Evolutionary conservation across 2,113 vertebrate species (phyloP).

Genomic region (Myrmecobius fasciatus): DNA sequence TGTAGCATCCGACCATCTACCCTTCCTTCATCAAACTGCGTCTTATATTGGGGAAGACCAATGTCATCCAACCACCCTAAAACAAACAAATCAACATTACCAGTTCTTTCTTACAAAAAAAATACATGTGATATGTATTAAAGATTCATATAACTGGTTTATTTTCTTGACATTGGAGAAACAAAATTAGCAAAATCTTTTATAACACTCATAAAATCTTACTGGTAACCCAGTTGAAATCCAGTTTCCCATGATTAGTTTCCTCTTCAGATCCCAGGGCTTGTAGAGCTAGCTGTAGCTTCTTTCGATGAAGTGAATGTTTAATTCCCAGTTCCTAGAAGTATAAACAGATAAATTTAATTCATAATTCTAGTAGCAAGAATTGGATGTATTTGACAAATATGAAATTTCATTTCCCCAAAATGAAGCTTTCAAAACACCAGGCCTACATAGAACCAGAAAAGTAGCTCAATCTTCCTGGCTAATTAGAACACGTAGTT

Average conservation of each 20-base stretch:
- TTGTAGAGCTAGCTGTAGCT: conserved; percentile 96
- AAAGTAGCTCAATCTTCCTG: not conserved
- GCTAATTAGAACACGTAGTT: not conserved
- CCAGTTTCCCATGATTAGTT: conserved; percentile 94
- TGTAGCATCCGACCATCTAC: conserved; percentile 98
- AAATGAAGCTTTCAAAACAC: conserved; percentile 14
- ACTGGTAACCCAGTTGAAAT: conserved; percentile 99
- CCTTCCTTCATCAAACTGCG: conserved; percentile 97
- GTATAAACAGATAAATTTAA: conserved; percentile 25
- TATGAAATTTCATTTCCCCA: not conserved
- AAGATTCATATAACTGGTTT: not conserved
- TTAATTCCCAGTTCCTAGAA: conserved; percentile 97
- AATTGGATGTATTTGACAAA: not conserved
- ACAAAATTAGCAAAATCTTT: not conserved
- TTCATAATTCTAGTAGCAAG: not conserved
- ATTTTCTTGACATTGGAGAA: not conserved
- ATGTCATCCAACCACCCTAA: conserved; percentile 99
- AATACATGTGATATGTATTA: not conserved
- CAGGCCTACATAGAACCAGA: conserved; percentile 13
- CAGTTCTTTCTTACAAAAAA: not conserved
- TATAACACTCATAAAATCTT: conserved; percentile 74
- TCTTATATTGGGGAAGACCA: conserved; percentile 98
- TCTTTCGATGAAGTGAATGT: conserved; percentile 94
- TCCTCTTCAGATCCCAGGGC: conserved; percentile 97
- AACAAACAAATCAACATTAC: conserved; percentile 12